Evolutionary conservation across 2,797 vertebrate genomes (phyloP).

Genomic region (Chelmon rostratus): DNA sequence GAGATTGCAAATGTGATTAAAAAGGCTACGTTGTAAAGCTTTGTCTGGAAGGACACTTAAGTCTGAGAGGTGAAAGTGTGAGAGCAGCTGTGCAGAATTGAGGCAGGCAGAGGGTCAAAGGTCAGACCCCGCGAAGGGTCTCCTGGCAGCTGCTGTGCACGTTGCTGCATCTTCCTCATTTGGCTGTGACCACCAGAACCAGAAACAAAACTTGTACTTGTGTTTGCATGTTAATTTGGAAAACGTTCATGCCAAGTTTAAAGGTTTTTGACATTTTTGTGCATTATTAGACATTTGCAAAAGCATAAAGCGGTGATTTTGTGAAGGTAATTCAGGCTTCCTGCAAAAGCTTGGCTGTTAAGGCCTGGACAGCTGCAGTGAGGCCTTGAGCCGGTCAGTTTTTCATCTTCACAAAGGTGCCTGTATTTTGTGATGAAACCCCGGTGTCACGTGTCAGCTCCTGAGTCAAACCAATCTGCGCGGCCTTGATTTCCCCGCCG

Average conservation of each 20-base stretch:
- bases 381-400: slow-evolving; percentile 2
- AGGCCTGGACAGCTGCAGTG: neutral
- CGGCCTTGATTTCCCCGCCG: too few species aligned
- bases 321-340: slow-evolving; percentile 18
- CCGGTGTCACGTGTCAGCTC: too few species aligned
- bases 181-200: neutral
- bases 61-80: slow-evolving; percentile 29
- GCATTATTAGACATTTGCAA: neutral
- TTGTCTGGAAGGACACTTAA: neutral
- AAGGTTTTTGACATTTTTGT: too few species aligned
- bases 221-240: neutral
- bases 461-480: too few species aligned
- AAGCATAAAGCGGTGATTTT: neutral
- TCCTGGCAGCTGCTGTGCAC: slow-evolving; percentile 53
- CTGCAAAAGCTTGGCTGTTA: slow-evolving; percentile 10
- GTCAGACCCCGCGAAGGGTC: slow-evolving; percentile 38
- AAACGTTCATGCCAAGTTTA: neutral
- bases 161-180: neutral
- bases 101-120: slow-evolving; percentile 50
- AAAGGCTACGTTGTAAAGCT: too few species aligned
- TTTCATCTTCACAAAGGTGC: neutral
- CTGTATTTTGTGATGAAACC: too few species aligned
- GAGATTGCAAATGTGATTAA: neutral
- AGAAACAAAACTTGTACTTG: neutral
- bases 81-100: slow-evolving; percentile 50